Evolutionary conservation across 2,888 invertebrate genomes (phyloP).

Genomic region (Cryptocephalus primarius): DNA sequence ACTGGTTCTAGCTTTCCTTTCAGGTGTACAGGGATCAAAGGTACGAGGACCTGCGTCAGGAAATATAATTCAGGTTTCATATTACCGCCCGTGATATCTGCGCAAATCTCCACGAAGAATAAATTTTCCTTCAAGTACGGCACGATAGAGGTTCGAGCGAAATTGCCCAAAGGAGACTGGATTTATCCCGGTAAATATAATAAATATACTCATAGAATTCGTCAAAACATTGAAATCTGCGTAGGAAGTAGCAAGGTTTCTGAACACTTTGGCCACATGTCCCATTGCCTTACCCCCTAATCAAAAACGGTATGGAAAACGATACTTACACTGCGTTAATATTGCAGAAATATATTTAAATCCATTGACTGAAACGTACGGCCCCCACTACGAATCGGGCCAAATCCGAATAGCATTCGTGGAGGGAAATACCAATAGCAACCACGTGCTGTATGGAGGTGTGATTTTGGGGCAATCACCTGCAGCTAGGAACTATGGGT

Average conservation of each 20-base stretch:
- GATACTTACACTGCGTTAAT: too few species aligned
- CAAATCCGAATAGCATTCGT: conserved; percentile 62
- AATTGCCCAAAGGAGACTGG: conserved; percentile 68
- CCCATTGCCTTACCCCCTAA: too few species aligned
- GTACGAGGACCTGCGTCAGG: conserved; percentile 36
- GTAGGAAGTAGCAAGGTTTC: too few species aligned
- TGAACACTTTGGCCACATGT: too few species aligned
- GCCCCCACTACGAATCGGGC: conserved; percentile 50
- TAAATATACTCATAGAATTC: too few species aligned
- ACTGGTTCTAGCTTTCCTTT: neutral
- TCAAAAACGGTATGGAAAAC: too few species aligned
- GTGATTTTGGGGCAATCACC: conserved; percentile 24
- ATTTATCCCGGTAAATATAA: conserved; percentile 53
- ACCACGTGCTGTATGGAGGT: conserved; percentile 26
- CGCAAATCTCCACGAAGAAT: conserved; percentile 49
- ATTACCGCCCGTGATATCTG: conserved; percentile 57
- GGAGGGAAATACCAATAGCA: conserved; percentile 47
- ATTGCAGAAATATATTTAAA: conserved; percentile 52
- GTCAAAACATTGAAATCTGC: too few species aligned
- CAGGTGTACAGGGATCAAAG: conserved; percentile 36
- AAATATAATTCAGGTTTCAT: conserved; percentile 43
- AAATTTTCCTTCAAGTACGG: conserved; percentile 61
- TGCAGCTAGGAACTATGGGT: conserved; percentile 24
- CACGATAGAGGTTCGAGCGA: conserved; percentile 55
- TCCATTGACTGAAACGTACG: conserved; percentile 53